Evolutionary conservation across 1,140 invertebrate species (phyloP), one percentile per base, ranked within the genome.

Genomic region (Drosophila insularis): DNA sequence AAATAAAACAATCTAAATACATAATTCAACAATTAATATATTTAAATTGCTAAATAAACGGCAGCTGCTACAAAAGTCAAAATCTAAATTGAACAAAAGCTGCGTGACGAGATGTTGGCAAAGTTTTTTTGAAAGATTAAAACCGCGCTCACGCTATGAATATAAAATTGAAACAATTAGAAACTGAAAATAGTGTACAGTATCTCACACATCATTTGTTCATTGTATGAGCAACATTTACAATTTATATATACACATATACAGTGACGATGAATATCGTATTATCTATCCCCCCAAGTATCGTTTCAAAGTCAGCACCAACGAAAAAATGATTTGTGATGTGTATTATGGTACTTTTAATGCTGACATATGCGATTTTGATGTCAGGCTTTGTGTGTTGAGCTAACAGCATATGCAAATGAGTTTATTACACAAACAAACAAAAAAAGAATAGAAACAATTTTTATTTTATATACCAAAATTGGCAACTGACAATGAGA

Each of bases 291-390:
- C 13, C 11, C 32, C 8, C 46, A 13, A 11, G 35, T 13, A 64
- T 19, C 46, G 46, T 78, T 63, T 68, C 59, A 59, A 53, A 40
- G 53, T 78, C 66, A 39, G 68, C 31, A 74, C 31, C 55, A 4
- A 55, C 14, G 71, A 4, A 46, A 21, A 78, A 76, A 63, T 71
- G 63, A 80, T 72, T 80, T 71, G 61, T 76, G 63, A 43, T 65
- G 7, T 53, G 32, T 77, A 63, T 64, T 62, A 63, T 75, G 60
- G 27, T 19, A 50, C 40, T 53, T 35, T 58, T 70, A 81, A 82
- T 87, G 75, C 84, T 77, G 79, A 82, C 84, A 73, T 71, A 87
- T 76, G 71, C 79, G 63, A 55, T 67, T 79, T 39, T 54, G 56
- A 85, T 74, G 39, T 27, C 53, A 40, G 56, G 23, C 39, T 23